phyloP scores from a whole-genome alignment of 2,888 invertebrate genomes.

The Bedellia somnulentella region DNA sequence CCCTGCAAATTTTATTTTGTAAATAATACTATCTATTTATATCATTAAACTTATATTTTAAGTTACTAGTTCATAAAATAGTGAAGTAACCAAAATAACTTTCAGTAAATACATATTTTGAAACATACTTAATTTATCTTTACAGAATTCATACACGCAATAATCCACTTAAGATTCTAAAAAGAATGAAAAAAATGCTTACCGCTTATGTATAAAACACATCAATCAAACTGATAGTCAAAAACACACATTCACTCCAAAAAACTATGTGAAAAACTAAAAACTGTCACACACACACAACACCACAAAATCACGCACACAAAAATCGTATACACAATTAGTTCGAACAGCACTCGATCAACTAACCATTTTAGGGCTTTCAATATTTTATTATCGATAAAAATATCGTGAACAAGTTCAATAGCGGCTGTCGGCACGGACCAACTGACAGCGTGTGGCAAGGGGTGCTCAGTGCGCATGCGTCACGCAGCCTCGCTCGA shows the following conservation, averaged over 20 bases:
- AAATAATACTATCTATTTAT: neutral
- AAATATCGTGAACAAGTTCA: neutral
- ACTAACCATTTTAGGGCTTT: neutral
- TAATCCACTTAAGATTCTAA: neutral
- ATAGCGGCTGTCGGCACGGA: constrained; percentile 21
- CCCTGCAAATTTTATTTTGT: neutral
- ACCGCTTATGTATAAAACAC: too few relatives aligned
- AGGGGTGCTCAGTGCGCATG: constrained; percentile 36
- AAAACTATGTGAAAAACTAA: neutral
- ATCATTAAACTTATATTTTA: neutral
- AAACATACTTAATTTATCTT: too few relatives aligned
- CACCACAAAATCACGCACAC: neutral
- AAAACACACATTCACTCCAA: neutral
- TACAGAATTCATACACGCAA: too few relatives aligned
- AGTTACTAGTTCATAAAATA: neutral
- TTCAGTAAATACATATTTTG: neutral
- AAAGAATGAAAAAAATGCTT: neutral
- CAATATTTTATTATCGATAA: neutral
- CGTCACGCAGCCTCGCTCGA: constrained; percentile 35
- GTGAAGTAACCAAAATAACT: neutral
- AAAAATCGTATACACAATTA: neutral
- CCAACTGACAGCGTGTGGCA: constrained; percentile 36
- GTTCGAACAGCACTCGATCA: neutral
- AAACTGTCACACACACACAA: neutral
- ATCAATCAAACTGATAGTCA: neutral